A percentile compares a stretch with the other conserved stretches of the same genome.
Evolutionary conservation across 2,888 invertebrate species (phyloP).

Genomic region (Euzophera pinguis): DNA sequence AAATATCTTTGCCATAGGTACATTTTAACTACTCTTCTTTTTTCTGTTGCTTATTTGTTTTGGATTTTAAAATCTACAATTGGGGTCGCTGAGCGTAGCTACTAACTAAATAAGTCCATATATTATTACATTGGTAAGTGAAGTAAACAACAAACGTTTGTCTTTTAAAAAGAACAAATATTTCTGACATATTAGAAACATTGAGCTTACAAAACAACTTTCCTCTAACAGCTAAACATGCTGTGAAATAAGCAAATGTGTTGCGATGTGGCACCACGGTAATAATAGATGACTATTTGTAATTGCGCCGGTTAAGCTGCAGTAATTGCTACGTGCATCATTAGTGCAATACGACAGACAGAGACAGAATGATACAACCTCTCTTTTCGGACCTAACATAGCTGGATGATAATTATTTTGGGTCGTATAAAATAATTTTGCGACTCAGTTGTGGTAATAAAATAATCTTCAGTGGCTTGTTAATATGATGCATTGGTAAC

Average conservation of each 20-base stretch:
- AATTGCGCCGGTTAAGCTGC: constrained; percentile 42
- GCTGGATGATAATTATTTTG: constrained; percentile 24
- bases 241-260: constrained; percentile 13
- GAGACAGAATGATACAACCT: constrained; percentile 20
- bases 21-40: no score
- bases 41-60: no score
- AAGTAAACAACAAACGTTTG: no score
- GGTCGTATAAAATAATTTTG: constrained; percentile 3
- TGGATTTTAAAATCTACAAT: no score
- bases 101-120: no score
- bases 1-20: no score
- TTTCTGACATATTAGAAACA: neutral
- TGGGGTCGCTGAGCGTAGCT: no score
- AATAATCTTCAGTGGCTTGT: no score
- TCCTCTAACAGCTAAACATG: constrained; percentile 23
- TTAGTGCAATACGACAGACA: constrained; percentile 34
- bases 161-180: no score
- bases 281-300: constrained; percentile 49
- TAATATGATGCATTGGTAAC: no score
- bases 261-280: constrained; percentile 22
- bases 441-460: neutral
- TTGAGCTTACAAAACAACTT: neutral
- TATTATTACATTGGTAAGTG: no score
- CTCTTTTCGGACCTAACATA: constrained; percentile 24
- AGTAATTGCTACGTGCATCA: constrained; percentile 54